Conservation (phyloP, 2,888 invertebrate species). For the Chymomyza procnemis region DNA sequence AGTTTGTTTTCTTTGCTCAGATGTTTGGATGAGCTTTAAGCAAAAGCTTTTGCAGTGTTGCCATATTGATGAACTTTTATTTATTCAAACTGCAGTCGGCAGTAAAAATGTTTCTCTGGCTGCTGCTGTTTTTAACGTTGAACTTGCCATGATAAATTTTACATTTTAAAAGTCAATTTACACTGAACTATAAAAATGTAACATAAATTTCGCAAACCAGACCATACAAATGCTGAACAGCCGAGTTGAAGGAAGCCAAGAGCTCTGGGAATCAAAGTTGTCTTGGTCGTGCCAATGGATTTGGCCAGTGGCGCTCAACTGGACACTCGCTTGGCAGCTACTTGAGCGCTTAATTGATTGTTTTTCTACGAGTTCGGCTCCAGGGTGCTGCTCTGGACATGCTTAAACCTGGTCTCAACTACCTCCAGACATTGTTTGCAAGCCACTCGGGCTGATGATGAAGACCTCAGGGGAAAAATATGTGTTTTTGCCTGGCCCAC, state of each 20-base stretch:
- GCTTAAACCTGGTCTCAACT: neutral
- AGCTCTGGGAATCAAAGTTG: slow-evolving; percentile 17
- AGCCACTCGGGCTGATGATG: slow-evolving; percentile 49
- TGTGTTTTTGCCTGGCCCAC: slow-evolving; percentile 29
- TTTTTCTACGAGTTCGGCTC: slow-evolving; percentile 64
- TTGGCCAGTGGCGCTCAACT: slow-evolving; percentile 57
- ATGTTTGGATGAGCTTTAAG: neutral
- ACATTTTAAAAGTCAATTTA: slow-evolving; percentile 78
- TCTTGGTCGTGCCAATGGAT: slow-evolving; percentile 34
- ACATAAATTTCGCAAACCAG: slow-evolving; percentile 75
- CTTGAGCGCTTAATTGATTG: slow-evolving; percentile 74
- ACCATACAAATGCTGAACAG: slow-evolving; percentile 61
- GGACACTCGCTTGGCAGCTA: slow-evolving; percentile 54
- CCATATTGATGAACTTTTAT: neutral
- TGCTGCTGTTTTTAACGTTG: slow-evolving; percentile 15
- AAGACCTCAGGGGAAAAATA: slow-evolving; percentile 77
- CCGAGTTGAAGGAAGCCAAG: slow-evolving; percentile 42
- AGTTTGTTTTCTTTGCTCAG: neutral
- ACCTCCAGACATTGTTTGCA: slow-evolving; percentile 21
- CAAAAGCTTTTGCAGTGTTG: neutral
- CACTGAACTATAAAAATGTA: slow-evolving; percentile 77
- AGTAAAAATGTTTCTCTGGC: slow-evolving; percentile 48
- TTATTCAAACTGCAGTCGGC: slow-evolving; percentile 19
- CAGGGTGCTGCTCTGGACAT: neutral
- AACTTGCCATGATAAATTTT: slow-evolving; percentile 75